phyloP scores from a whole-genome alignment of 2,113 vertebrate species.

The Aldabrachelys gigantea region DNA sequence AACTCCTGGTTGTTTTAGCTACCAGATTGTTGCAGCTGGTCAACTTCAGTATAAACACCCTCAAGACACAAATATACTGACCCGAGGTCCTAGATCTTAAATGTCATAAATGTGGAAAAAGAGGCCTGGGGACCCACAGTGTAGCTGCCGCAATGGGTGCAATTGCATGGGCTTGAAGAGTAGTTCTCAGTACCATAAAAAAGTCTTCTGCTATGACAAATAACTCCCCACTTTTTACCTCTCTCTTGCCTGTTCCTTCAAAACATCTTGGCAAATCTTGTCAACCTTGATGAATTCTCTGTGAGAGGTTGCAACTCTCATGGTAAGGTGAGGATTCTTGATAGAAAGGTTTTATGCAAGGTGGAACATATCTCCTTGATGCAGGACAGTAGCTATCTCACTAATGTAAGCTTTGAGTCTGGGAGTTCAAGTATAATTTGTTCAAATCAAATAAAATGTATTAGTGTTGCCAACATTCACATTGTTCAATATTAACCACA shows the following conservation, averaged over 20 bases:
- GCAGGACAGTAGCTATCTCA: neutral
- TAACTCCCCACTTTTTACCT: neutral
- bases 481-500: constrained; percentile 23
- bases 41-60: neutral
- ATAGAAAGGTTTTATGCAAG: constrained; percentile 45
- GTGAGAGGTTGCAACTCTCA: neutral
- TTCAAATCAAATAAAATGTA: constrained; percentile 48
- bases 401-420: constrained; percentile 34
- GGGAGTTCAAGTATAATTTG: constrained; percentile 29
- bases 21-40: neutral
- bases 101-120: neutral
- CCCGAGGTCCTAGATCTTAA: neutral
- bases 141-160: neutral
- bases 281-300: neutral
- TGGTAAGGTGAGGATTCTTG: constrained; percentile 3
- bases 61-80: neutral
- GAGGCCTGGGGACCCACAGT: neutral
- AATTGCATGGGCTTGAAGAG: neutral
- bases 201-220: neutral
- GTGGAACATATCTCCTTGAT: constrained; percentile 43
- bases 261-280: neutral
- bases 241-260: neutral
- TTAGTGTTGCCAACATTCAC: constrained; percentile 33
- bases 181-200: neutral
- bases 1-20: neutral